These are phyloP conservation scores for Colostygia pectinataria DNA, from an alignment of 2,888 invertebrate species.

Conservation along the genomic window DNA sequence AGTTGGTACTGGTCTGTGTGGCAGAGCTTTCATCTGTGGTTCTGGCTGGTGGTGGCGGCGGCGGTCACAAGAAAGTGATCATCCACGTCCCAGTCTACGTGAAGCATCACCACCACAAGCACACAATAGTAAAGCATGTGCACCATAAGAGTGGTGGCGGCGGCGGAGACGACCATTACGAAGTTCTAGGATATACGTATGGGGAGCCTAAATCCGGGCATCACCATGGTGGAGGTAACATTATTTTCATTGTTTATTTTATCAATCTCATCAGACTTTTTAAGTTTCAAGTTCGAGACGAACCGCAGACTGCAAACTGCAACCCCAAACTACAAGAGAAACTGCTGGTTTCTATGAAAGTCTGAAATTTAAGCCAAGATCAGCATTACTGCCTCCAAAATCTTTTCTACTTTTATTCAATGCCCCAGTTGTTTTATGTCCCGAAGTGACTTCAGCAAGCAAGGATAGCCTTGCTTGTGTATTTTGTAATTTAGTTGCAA, in stretches of 20 bases:
- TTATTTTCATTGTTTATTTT: neutral
- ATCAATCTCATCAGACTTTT: too few relatives aligned
- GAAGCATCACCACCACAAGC: conserved; percentile 90
- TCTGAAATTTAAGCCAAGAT: too few relatives aligned
- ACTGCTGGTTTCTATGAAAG: too few relatives aligned
- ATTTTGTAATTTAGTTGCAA: too few relatives aligned
- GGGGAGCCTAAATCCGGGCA: conserved; percentile 84
- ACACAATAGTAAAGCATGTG: conserved; percentile 89
- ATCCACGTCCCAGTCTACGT: conserved; percentile 91
- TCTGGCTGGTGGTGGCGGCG: conserved; percentile 75
- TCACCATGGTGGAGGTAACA: conserved; percentile 70
- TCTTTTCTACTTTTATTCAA: too few relatives aligned
- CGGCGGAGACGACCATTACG: conserved; percentile 84
- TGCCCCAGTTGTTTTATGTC: too few relatives aligned
- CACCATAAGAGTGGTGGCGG: conserved; percentile 84
- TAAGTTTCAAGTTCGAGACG: too few relatives aligned
- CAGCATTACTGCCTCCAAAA: too few relatives aligned
- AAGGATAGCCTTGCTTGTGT: too few relatives aligned
- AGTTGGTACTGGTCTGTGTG: conserved; percentile 67
- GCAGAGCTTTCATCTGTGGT: conserved; percentile 61
- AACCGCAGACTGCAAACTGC: too few relatives aligned
- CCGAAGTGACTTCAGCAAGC: too few relatives aligned
- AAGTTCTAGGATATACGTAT: conserved; percentile 86
- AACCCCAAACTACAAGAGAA: too few relatives aligned
- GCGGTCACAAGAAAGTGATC: conserved; percentile 87